These are phyloP conservation scores for Molossus molossus DNA, from an alignment of 2,797 vertebrate genomes.

Conservation along the genomic window DNA sequence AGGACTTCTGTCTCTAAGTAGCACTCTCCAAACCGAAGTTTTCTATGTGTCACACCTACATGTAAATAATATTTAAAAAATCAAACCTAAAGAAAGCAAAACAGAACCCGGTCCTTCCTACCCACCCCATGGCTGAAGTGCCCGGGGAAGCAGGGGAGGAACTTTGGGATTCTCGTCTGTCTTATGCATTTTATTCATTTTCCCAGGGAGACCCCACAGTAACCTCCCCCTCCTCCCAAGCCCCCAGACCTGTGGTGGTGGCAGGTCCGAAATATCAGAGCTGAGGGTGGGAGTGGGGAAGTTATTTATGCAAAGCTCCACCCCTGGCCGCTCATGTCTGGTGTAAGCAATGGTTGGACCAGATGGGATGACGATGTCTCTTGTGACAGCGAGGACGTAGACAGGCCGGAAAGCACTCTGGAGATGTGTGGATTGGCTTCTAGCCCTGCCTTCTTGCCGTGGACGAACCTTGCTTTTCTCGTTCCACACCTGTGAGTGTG, in stretches of 20 bases:
- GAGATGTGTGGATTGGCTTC: not conserved
- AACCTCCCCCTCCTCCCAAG: not conserved
- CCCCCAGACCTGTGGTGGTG: not conserved
- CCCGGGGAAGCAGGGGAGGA: too few relatives aligned
- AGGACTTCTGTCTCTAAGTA: not conserved
- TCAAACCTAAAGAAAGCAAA: not conserved
- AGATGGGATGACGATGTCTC: not conserved
- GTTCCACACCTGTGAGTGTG: not conserved
- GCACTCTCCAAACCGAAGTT: not conserved
- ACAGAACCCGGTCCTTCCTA: not conserved
- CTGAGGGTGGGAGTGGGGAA: not conserved
- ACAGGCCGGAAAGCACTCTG: not conserved
- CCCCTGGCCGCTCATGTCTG: not conserved
- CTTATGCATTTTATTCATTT: not conserved
- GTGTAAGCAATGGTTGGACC: not conserved
- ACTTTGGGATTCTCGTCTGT: not conserved
- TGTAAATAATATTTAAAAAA: slow-evolving; percentile 5
- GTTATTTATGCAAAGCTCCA: not conserved
- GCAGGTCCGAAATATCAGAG: not conserved
- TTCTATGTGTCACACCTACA: not conserved
- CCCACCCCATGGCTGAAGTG: not conserved
- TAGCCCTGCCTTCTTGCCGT: not conserved
- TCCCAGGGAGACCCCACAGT: not conserved
- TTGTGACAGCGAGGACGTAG: not conserved
- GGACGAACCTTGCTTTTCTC: not conserved